Evolutionary conservation across 2,797 vertebrate genomes (phyloP), one percentile per base, ranked within the genome.

Genomic region (Manis pentadactyla): DNA sequence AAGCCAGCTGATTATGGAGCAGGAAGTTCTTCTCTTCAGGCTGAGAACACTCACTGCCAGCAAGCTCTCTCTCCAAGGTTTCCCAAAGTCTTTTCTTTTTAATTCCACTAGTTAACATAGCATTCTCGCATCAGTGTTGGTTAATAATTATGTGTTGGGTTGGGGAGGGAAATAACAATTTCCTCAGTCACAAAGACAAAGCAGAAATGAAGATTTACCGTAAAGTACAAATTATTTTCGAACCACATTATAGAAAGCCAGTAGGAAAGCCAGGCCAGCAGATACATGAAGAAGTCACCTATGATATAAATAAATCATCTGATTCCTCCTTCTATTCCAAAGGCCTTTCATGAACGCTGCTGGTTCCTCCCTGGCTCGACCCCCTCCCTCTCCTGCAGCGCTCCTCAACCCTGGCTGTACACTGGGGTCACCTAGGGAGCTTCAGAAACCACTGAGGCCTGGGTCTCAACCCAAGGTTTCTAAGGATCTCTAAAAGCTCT

Each of bases 151-250:
- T 17, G 29, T 34, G 12, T 0, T 59, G 18, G 21, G 6, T 18
- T 13, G n/a, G 10, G 51, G 1, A 21, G 23, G 31, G 5, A 25
- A 0, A 11, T n/a, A 74, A 55, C 21, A 55, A 59, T 82, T 88
- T 64, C 55, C 12, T 96, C 31, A 61, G 31, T 64, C 51, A 79
- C 74, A 74, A 55, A 88, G 34, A 27, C 82, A 86, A 86, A 59
- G 29, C 78, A 77, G 25, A 94, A 90, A 64, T 27, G 21, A 92
- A 97, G n/a, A 63, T 84, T 93, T 79, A 49, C 57, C 31, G 64
- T 37, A 68, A 92, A 92, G 53, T 63, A 66, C 18, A 82, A 84
- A 68, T 68, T 71, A 73, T 87, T 93, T 97, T 92, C 75, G 96
- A 92, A 92, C 23, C 42, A 89, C 74, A 59, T 49, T 93, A 84